Evolutionary conservation across 2,797 vertebrate species (phyloP), one percentile per base, ranked within the genome.

Genomic region (Premnoplex brunnescens): DNA sequence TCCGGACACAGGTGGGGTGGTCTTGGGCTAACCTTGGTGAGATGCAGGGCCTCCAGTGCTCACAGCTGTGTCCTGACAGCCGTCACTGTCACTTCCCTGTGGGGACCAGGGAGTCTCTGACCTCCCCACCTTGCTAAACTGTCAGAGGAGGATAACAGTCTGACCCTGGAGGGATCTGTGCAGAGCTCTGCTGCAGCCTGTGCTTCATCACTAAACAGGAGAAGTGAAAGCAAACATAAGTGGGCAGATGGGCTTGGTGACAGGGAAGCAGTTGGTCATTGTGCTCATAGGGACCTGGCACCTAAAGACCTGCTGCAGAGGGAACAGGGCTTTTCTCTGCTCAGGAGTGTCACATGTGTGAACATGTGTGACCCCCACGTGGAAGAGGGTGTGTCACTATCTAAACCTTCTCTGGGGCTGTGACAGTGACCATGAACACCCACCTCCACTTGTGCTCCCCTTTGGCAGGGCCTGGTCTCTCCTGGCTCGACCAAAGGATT

Each of bases 281-380:
- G 2, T 1, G 3, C 71, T n/a, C 4, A 19, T 3, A 12, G 76
- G 58, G 58, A 49, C 63, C 8, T 5, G 21, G 58, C 30, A 12
- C 58, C 54, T 0, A 0, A 14, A 60, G 52, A 5, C 3, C 27
- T 67, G 15, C 43, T 14, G 64, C 4, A 4, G 44, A 9, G 76
- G 39, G 64, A 49, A 9, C 0, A 1, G 51, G 56, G 28, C 39
- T 54, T 34, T 68, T 12, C 51, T 63, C 18, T 26, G 27, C 3
- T 32, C 14, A 22, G 55, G 51, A 4, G 22, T 11, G 34, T 49
- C 10, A 18, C 14, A 22, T 28, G 41, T 48, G 39, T 23, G 1
- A 71, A 36, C 3, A 8, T 23, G 41, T 48, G 41, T 41, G 1
- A 81, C 22, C 54, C 46, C 0, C 0, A 3, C 17, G 0, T 3